Percentiles rank a stretch among this genome's conserved stretches.
Evolutionary conservation across 2,888 invertebrate species (phyloP).

Genomic region (Tetranychus truncatus): DNA sequence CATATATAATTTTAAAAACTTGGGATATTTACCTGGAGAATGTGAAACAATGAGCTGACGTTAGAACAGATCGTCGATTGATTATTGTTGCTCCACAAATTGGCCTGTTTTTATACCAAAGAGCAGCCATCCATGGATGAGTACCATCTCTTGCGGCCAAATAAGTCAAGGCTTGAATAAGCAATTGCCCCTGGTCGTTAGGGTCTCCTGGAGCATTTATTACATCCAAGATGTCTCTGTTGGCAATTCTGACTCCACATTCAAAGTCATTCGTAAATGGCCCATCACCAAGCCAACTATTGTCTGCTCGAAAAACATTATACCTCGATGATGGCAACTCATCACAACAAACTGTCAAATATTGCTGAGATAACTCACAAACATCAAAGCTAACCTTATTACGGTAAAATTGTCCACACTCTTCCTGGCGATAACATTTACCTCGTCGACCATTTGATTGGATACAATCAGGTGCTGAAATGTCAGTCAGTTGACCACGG

Average conservation of each 20-base stretch:
- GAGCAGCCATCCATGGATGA: constrained; percentile 11
- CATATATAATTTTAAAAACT: not conserved
- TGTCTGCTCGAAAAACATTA: not conserved
- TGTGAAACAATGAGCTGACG: constrained; percentile 18
- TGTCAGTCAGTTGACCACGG: not conserved
- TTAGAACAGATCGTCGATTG: constrained; percentile 8
- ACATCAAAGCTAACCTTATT: not conserved
- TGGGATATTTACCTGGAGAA: not conserved
- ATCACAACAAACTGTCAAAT: not conserved
- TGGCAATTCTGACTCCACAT: not conserved
- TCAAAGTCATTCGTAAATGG: not conserved
- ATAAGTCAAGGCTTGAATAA: not conserved
- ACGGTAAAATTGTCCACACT: not conserved
- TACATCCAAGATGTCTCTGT: not conserved
- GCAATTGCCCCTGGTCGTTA: not conserved
- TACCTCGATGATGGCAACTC: not conserved
- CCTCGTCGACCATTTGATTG: not conserved
- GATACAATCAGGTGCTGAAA: not conserved
- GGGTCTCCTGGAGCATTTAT: not conserved
- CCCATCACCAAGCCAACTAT: not conserved
- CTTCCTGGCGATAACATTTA: not conserved
- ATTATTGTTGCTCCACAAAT: constrained; percentile 18
- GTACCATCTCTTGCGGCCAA: not conserved
- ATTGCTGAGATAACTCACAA: not conserved
- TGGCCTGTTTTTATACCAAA: not conserved